phyloP scores from a whole-genome alignment of 2,888 invertebrate species.

The Hydroisotoma schaefferi region DNA sequence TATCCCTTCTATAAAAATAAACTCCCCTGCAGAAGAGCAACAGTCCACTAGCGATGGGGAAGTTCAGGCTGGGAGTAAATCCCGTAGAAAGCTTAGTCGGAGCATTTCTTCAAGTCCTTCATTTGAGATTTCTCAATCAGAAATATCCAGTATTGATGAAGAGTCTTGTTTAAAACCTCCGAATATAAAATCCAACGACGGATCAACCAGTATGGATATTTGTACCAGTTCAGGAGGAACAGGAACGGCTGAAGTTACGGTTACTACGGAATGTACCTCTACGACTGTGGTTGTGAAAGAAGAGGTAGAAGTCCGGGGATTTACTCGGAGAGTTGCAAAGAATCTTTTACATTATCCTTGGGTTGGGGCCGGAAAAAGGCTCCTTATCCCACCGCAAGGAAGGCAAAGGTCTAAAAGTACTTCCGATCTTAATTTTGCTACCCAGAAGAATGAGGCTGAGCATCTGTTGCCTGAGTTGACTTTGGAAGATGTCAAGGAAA shows the following conservation, averaged over 20 bases:
- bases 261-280: too few species aligned
- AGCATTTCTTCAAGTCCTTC: constrained; percentile 1
- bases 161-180: not conserved
- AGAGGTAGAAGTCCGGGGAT: too few species aligned
- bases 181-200: not conserved
- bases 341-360: constrained; percentile 23
- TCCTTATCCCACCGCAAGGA: constrained; percentile 11
- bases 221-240: not conserved
- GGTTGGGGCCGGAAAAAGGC: not conserved
- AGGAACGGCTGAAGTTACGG: too few species aligned
- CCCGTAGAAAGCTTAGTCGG: not conserved
- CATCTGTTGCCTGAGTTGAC: constrained; percentile 33
- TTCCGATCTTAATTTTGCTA: constrained; percentile 19
- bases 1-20: constrained; percentile 14
- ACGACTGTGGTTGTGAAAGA: not conserved
- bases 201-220: not conserved
- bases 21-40: constrained; percentile 6
- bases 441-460: constrained; percentile 6
- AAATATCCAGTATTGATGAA: constrained; percentile 11
- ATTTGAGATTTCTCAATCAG: not conserved
- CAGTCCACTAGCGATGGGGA: not conserved
- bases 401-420: constrained; percentile 33
- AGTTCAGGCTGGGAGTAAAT: not conserved
- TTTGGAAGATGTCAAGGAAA: constrained; percentile 31
- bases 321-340: not conserved